Percentiles rank a stretch among this genome's conserved stretches.
These are phyloP conservation scores for Amphiprion ocellaris DNA, from an alignment of 2,113 vertebrate species.

Conservation along the genomic window DNA sequence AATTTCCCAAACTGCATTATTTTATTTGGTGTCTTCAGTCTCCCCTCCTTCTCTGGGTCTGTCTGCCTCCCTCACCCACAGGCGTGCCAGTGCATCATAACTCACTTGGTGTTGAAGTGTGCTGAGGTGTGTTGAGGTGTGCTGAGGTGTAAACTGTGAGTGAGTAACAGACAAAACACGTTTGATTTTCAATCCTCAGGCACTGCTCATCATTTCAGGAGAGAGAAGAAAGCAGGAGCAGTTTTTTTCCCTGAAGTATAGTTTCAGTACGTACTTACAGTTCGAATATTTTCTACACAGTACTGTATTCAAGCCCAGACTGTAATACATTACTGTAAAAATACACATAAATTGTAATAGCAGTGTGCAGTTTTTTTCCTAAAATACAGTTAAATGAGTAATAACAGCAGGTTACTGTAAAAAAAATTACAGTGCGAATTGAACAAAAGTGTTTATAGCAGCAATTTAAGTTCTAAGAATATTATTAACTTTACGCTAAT, in stretches of 20 bases:
- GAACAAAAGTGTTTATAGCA: too few relatives aligned
- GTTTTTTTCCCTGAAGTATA: constrained; percentile 58
- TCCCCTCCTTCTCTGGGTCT: background rate
- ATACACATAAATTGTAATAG: background rate
- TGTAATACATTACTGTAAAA: background rate
- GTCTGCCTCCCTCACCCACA: constrained; percentile 51
- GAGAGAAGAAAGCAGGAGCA: constrained; percentile 25
- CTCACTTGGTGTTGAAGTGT: constrained; percentile 69
- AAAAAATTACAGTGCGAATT: too few relatives aligned
- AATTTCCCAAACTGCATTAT: constrained; percentile 26
- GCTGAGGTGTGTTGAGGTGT: constrained; percentile 73
- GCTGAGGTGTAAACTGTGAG: constrained; percentile 67
- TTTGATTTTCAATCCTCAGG: constrained; percentile 55
- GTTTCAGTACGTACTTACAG: too few relatives aligned
- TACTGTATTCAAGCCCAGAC: background rate
- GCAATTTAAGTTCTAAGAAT: too few relatives aligned
- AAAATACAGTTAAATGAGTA: too few relatives aligned
- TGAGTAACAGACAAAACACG: constrained; percentile 74
- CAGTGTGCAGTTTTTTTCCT: too few relatives aligned
- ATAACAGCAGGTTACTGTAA: too few relatives aligned
- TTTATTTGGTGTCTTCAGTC: background rate
- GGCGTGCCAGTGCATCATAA: constrained; percentile 75
- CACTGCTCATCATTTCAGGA: constrained; percentile 46
- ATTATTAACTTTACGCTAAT: too few relatives aligned
- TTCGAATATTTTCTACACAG: background rate